Evolutionary conservation across 2,888 invertebrate species (phyloP).

Genomic region (Gnatocerus cornutus): DNA sequence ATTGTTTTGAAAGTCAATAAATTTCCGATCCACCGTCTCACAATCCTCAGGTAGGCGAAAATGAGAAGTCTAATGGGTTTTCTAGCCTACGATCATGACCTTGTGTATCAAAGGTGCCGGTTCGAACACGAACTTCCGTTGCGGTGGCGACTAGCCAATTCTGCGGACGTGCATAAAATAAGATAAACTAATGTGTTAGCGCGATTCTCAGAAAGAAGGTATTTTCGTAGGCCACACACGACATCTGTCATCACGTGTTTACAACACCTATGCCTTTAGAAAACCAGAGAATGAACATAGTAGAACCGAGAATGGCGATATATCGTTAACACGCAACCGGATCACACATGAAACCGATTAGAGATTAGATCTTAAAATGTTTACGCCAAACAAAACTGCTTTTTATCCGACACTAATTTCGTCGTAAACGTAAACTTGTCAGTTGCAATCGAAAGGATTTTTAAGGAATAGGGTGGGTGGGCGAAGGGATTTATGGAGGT

Average conservation of each 20-base stretch:
- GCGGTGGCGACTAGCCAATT: constrained; percentile 56
- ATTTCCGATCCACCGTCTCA: no score
- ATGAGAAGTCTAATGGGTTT: constrained; percentile 13
- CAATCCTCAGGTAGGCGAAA: constrained; percentile 8
- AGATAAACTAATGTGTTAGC: constrained; percentile 50
- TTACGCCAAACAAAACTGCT: constrained; percentile 41
- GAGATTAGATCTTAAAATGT: constrained; percentile 47
- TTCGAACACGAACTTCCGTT: constrained; percentile 54
- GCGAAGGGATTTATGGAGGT: no score
- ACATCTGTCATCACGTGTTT: constrained; percentile 48
- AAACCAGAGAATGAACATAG: constrained; percentile 24
- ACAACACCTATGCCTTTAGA: constrained; percentile 36
- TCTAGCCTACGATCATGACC: constrained; percentile 31
- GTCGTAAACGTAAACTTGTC: constrained; percentile 42
- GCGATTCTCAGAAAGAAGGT: constrained; percentile 53
- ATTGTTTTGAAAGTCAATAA: no score
- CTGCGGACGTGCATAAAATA: constrained; percentile 55
- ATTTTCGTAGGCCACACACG: constrained; percentile 54
- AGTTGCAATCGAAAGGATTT: constrained; percentile 4
- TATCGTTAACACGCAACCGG: constrained; percentile 45
- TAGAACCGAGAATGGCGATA: constrained; percentile 25
- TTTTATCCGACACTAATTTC: constrained; percentile 43
- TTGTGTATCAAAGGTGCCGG: constrained; percentile 49
- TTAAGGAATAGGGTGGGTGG: no score
- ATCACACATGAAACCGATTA: constrained; percentile 49